These are phyloP conservation scores for Semnornis frantzii DNA, from an alignment of 2,113 vertebrate species.

Conservation along the genomic window DNA sequence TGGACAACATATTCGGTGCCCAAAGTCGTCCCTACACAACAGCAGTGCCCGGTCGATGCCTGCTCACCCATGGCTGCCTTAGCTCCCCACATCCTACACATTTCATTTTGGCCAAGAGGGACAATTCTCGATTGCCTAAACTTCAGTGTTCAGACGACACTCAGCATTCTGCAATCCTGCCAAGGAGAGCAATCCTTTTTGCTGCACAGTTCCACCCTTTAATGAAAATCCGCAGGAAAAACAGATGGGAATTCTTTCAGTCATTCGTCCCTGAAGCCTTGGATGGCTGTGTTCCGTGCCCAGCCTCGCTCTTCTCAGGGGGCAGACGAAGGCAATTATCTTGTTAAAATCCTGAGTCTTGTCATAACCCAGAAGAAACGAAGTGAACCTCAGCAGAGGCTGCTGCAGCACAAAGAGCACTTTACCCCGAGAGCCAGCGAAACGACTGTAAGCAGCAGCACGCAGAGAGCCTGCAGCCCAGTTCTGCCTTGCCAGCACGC, in stretches of 20 bases:
- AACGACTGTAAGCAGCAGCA: not conserved
- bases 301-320: not conserved
- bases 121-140: not conserved
- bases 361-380: not conserved
- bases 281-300: not conserved
- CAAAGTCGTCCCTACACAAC: not conserved
- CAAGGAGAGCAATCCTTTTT: not conserved
- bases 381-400: not conserved
- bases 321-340: not conserved
- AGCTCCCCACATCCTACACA: not conserved
- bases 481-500: not conserved
- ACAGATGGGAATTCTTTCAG: not conserved
- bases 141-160: not conserved
- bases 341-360: not conserved
- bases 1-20: not conserved
- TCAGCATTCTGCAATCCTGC: not conserved
- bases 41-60: not conserved
- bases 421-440: not conserved
- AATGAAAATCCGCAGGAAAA: not conserved
- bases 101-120: not conserved
- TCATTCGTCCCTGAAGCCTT: not conserved
- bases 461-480: not conserved
- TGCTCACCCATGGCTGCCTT: not conserved
- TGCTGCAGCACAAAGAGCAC: constrained; percentile 21
- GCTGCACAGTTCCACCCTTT: not conserved